Evolutionary conservation across 2,888 invertebrate genomes (phyloP).

Genomic region (Caenorhabditis parvicauda): DNA sequence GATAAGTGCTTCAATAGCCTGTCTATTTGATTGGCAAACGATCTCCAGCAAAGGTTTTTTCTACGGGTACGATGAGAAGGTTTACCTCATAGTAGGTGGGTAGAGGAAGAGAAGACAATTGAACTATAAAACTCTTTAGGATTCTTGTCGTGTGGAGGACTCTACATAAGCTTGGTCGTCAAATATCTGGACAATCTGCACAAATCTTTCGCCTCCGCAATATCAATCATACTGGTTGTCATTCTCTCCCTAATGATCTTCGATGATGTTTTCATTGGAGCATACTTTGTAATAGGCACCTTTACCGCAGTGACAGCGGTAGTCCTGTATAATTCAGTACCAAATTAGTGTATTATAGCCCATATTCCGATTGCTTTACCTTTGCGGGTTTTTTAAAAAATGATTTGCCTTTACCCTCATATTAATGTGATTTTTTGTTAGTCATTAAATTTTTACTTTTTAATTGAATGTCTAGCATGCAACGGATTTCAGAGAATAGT

Average conservation of each 20-base stretch:
- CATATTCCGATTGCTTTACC: too few relatives aligned
- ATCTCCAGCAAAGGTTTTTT: conserved; percentile 59
- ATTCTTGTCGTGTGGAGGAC: conserved; percentile 50
- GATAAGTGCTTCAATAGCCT: conserved; percentile 49
- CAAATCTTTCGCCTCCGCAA: conserved; percentile 63
- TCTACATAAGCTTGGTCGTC: conserved; percentile 63
- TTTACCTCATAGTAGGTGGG: conserved; percentile 56
- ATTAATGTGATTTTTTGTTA: too few relatives aligned
- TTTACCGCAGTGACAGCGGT: conserved; percentile 57
- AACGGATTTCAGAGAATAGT: too few relatives aligned
- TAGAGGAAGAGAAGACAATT: conserved; percentile 1
- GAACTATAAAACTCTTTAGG: not conserved
- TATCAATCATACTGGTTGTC: conserved; percentile 58
- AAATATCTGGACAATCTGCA: conserved; percentile 62
- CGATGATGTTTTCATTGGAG: conserved; percentile 47
- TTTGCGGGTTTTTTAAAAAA: too few relatives aligned
- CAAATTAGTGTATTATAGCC: too few relatives aligned
- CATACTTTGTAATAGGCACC: conserved; percentile 59
- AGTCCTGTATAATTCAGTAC: conserved; percentile 62
- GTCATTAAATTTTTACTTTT: too few relatives aligned
- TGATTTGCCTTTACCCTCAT: too few relatives aligned
- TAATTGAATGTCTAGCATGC: too few relatives aligned
- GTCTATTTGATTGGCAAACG: conserved; percentile 43
- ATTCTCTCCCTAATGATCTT: conserved; percentile 56
- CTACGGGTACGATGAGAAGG: conserved; percentile 57